phyloP scores from a whole-genome alignment of 2,888 invertebrate species.

The Eustalomyia histrio region DNA sequence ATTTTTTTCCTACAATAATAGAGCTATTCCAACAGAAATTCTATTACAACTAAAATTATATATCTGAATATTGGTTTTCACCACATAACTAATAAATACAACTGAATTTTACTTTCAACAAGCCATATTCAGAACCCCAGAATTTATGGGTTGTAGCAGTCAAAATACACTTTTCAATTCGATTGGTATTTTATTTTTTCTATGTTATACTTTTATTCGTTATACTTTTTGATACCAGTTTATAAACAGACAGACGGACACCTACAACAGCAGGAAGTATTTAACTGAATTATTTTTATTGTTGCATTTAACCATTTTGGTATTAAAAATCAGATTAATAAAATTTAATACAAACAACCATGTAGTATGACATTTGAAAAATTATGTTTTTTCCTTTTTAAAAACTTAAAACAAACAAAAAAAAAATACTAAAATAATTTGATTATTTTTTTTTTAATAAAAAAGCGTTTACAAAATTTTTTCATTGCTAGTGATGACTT shows the following conservation, averaged over 20 bases:
- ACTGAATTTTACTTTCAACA: too few relatives aligned
- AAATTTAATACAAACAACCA: constrained; percentile 10
- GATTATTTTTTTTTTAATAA: not conserved
- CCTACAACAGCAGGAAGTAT: constrained; percentile 41
- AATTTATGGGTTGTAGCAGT: too few relatives aligned
- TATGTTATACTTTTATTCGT: too few relatives aligned
- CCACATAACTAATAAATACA: too few relatives aligned
- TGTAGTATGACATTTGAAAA: constrained; percentile 47
- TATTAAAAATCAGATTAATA: constrained; percentile 7
- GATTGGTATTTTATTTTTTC: too few relatives aligned
- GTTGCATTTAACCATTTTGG: constrained; percentile 3
- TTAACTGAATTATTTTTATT: constrained; percentile 2
- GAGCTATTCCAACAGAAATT: too few relatives aligned
- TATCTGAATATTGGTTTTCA: too few relatives aligned
- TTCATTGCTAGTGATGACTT: constrained; percentile 12
- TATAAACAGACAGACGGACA: constrained; percentile 19
- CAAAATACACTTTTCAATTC: too few relatives aligned
- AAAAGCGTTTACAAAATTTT: not conserved
- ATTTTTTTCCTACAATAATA: too few relatives aligned
- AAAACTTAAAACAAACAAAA: too few relatives aligned
- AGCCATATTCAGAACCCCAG: too few relatives aligned
- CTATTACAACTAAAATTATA: too few relatives aligned
- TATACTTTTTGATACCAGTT: not conserved
- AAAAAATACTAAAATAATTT: not conserved
- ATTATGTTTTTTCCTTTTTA: constrained; percentile 17